A percentile compares a stretch with the other conserved stretches of the same genome.
phyloP scores from a whole-genome alignment of 2,888 invertebrate species.

The Apodemia zela region DNA sequence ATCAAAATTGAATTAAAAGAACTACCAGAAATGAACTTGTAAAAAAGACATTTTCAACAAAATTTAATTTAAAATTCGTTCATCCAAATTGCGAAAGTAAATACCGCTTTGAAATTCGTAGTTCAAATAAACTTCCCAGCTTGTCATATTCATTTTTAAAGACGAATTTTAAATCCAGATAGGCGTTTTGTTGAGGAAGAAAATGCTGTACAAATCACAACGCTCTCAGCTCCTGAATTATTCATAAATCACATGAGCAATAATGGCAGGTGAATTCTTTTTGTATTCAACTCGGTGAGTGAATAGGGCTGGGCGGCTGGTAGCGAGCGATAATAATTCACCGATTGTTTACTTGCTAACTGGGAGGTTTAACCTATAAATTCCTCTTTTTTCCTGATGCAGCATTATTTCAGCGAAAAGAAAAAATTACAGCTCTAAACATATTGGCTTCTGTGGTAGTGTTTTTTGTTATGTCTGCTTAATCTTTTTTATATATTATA shows the following conservation, averaged over 20 bases:
- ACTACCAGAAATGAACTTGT: too few species aligned
- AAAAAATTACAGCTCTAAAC: constrained; percentile 9
- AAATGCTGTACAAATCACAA: constrained; percentile 57
- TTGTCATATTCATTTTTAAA: constrained; percentile 13
- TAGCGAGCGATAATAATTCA: constrained; percentile 72
- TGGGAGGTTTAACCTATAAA: constrained; percentile 34
- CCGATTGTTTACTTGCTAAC: constrained; percentile 66
- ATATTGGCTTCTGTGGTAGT: background rate
- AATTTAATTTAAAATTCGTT: too few species aligned
- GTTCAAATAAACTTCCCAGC: background rate
- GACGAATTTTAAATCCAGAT: constrained; percentile 17
- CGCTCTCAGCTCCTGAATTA: constrained; percentile 53
- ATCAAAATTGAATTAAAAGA: too few species aligned
- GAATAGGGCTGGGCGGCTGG: constrained; percentile 52
- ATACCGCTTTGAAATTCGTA: background rate
- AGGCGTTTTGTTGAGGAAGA: constrained; percentile 39
- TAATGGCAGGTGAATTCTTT: constrained; percentile 67
- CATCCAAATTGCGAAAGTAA: background rate
- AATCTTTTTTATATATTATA: background rate
- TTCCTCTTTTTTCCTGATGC: constrained; percentile 22
- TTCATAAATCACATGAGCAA: constrained; percentile 59
- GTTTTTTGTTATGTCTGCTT: background rate
- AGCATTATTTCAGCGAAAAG: constrained; percentile 16
- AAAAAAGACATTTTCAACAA: too few species aligned
- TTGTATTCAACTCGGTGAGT: constrained; percentile 42